Conservation (phyloP, 2,113 vertebrate genomes). For the Ailurus styani region DNA sequence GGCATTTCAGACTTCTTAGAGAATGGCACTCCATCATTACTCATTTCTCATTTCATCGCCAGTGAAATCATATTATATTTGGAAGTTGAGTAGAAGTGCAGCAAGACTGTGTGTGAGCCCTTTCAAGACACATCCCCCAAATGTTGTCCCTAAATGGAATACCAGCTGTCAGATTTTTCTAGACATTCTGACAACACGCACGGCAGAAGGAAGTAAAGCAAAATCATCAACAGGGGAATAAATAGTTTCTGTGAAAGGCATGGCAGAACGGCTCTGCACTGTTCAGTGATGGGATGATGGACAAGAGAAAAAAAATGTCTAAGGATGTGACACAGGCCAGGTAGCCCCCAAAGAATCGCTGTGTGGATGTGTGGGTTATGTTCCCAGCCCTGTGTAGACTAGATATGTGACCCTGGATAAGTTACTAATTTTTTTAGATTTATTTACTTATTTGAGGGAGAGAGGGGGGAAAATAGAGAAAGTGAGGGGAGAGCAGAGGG, state of each 20-base stretch:
- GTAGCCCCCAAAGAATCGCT: background rate
- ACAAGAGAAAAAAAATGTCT: background rate
- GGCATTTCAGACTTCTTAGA: fast-evolving
- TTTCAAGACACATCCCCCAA: background rate
- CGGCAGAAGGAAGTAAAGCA: background rate
- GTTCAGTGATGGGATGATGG: fast-evolving
- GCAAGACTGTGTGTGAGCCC: background rate
- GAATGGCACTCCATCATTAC: fast-evolving
- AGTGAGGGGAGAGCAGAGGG: background rate
- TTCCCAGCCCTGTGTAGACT: background rate
- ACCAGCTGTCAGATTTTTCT: slow-evolving; percentile 34
- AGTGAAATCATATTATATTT: background rate
- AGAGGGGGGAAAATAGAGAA: background rate
- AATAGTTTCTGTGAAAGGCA: background rate
- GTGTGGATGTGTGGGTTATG: fast-evolving
- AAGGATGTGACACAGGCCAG: background rate
- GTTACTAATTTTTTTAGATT: background rate
- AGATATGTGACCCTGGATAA: background rate
- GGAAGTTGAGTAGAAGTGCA: background rate
- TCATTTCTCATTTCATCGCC: background rate
- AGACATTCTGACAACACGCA: background rate
- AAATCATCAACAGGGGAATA: background rate
- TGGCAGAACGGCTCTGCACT: fast-evolving
- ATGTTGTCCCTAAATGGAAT: slow-evolving; percentile 35
- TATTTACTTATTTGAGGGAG: background rate